These are phyloP conservation scores for Brachypteracias leptosomus DNA, from an alignment of 2,113 vertebrate genomes.

Conservation along the genomic window DNA sequence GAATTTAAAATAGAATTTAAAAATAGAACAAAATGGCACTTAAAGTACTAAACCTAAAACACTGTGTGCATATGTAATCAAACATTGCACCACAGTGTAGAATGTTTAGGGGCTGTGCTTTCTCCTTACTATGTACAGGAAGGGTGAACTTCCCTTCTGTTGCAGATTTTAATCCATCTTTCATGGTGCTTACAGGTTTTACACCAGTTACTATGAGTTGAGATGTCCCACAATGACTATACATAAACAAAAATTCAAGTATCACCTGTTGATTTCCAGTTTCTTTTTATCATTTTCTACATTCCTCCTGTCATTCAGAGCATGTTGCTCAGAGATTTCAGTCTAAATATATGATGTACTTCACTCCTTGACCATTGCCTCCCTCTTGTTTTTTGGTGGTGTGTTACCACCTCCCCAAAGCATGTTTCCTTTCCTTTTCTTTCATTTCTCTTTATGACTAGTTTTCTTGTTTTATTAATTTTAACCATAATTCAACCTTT, in stretches of 20 bases:
- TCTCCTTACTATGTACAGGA: background rate
- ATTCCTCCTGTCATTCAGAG: background rate
- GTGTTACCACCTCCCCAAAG: background rate
- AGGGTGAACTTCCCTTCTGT: background rate
- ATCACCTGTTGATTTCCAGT: background rate
- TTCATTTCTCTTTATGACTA: background rate
- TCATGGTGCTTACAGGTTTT: background rate
- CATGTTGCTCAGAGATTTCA: background rate
- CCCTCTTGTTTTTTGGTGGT: background rate
- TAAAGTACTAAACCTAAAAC: background rate
- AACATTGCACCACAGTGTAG: background rate
- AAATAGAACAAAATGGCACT: background rate
- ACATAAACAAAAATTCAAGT: background rate
- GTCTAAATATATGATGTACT: background rate
- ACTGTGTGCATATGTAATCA: background rate
- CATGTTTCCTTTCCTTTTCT: background rate
- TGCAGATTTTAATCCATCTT: background rate
- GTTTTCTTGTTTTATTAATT: background rate
- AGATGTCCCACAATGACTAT: background rate
- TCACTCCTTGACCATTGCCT: background rate
- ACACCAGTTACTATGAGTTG: background rate
- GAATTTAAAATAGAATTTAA: background rate
- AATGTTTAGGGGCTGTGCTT: background rate
- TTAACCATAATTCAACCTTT: background rate
- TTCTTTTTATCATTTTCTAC: background rate